Base-by-base conservation (phyloP, 2,113 vertebrate genomes). In the Phalacrocorax pelagicus region DNA sequence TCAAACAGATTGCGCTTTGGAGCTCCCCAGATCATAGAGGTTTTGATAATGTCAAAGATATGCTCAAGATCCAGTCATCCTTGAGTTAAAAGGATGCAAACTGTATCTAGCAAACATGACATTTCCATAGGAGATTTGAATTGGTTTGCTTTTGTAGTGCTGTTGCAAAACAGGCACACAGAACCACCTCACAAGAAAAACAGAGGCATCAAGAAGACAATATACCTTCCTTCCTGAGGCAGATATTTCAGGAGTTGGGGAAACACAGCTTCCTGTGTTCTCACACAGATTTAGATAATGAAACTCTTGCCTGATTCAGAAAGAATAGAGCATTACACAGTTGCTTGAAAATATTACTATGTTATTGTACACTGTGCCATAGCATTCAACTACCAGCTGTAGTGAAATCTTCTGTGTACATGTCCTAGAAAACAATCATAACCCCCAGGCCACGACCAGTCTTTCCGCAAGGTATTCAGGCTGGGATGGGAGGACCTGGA, bases 181-280 rank as follows among this genome's bases (percentile, higher is more conserved):
- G 82, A 96, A 86, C 63, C 70, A 94, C 90, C 92, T 97, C 94
- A 94, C 96, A 96, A 96, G 96, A 93, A 81, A 97, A 98, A 97
- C 97, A 98, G 97, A 87, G 96, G 97, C 96, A 96, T 97, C 97
- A 92, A 94, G 96, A 97, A 97, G 97, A 98, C 96, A 98, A 98
- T 98, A 97, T 98, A 96, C 97, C 96, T 98, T 98, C 98, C 98
- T 98, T 98, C 98, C 98, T 98, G 96, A 96, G 85, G 90, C 94
- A 97, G 98, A 98, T 98, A 98, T 98, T 98, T 98, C 97, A 97
- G 98, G 98, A 97, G 91, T 93, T 97, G 95, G 97, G 98, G 98
- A 98, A 98, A 96, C 90, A 93, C 84, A 51, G 95, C 94, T 98
- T 98, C 98, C 98, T 98, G 96, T 96, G 97, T 98, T 98, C 98